Evolutionary conservation across 2,113 vertebrate species (phyloP).

Genomic region (Crotophaga sulcirostris): DNA sequence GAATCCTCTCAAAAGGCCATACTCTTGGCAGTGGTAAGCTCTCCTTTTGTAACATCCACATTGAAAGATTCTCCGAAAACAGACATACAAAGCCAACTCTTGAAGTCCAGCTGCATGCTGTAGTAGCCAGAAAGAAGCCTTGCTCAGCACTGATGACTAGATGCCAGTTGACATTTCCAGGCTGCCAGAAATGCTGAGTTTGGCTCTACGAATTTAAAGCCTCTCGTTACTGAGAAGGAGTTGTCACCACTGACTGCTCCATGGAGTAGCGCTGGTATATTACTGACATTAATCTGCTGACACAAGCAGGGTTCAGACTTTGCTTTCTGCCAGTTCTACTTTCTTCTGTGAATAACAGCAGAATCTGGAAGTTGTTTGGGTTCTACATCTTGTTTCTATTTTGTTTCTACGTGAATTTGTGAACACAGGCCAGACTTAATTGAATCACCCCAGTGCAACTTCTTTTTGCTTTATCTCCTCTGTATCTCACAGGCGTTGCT

Average conservation of each 20-base stretch:
- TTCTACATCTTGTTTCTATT: background rate
- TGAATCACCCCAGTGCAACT: background rate
- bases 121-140: background rate
- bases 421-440: background rate
- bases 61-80: background rate
- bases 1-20: background rate
- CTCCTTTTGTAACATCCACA: background rate
- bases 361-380: background rate
- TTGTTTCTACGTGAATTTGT: background rate
- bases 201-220: background rate
- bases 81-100: background rate
- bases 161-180: background rate
- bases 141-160: background rate
- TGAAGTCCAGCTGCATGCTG: background rate
- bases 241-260: background rate
- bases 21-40: background rate
- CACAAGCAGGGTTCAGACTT: background rate
- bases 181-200: constrained; percentile 3
- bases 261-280: background rate
- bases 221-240: background rate
- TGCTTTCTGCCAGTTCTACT: background rate
- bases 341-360: background rate
- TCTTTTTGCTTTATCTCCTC: background rate
- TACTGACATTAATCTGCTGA: background rate
- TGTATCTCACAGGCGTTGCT: background rate